These are phyloP conservation scores for Cottus gobio DNA, from an alignment of 2,113 vertebrate species.

Conservation along the genomic window DNA sequence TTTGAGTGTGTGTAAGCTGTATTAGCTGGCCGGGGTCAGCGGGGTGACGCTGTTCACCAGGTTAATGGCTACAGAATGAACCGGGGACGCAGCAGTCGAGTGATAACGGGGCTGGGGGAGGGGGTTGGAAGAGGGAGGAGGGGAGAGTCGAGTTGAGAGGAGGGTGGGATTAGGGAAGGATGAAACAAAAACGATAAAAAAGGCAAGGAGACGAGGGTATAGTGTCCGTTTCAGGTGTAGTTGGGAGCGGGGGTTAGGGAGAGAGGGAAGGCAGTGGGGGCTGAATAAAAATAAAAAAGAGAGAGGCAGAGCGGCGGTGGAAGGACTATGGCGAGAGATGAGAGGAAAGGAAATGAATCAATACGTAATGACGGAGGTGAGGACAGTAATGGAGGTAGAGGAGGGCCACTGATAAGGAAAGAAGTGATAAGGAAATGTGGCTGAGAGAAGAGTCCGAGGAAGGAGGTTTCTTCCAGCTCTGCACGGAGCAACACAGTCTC, in stretches of 20 bases:
- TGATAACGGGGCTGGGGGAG: constrained; percentile 43
- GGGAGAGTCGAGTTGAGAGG: constrained; percentile 2
- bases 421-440: background rate
- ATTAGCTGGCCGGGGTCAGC: constrained; percentile 51
- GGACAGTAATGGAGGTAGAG: constrained; percentile 9
- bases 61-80: constrained; percentile 67
- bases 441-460: background rate
- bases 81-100: constrained; percentile 55
- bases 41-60: constrained; percentile 52
- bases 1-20: constrained; percentile 53
- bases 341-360: constrained; percentile 22
- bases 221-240: constrained; percentile 13
- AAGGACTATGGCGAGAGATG: background rate
- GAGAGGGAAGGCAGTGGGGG: background rate
- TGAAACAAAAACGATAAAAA: constrained; percentile 23
- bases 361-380: constrained; percentile 11
- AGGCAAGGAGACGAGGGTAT: constrained; percentile 7
- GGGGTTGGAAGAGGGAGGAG: background rate
- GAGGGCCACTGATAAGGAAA: constrained; percentile 12
- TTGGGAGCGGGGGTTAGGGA: constrained; percentile 6
- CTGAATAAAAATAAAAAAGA: background rate
- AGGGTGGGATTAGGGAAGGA: constrained; percentile 30
- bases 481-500: background rate
- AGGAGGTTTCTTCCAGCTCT: background rate
- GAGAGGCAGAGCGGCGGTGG: background rate